phyloP scores from a whole-genome alignment of 2,888 invertebrate species.

The Aleiodes alternator region DNA sequence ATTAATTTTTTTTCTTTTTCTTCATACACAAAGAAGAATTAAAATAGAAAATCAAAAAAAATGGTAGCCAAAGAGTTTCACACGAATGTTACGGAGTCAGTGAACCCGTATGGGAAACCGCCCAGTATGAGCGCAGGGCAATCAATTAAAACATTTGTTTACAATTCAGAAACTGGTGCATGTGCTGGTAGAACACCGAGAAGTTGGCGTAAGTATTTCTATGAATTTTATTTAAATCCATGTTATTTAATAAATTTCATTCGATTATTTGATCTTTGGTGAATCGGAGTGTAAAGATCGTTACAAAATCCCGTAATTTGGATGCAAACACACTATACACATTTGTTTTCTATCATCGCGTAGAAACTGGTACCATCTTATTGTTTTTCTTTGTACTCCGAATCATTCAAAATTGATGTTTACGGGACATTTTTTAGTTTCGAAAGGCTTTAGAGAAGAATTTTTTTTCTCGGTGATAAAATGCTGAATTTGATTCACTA shows the following conservation, averaged over 20 bases:
- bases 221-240: slow-evolving; percentile 15
- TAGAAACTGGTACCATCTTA: too few relatives aligned
- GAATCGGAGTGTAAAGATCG: not conserved
- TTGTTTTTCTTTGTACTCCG: too few relatives aligned
- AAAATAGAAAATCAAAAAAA: slow-evolving; percentile 56
- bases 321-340: not conserved
- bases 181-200: slow-evolving; percentile 79
- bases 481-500: too few relatives aligned
- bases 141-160: slow-evolving; percentile 76
- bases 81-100: slow-evolving; percentile 74
- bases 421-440: too few relatives aligned
- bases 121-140: slow-evolving; percentile 67
- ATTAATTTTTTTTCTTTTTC: not conserved
- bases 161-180: slow-evolving; percentile 78
- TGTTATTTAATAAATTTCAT: slow-evolving; percentile 11
- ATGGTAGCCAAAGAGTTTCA: slow-evolving; percentile 77
- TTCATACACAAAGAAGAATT: not conserved
- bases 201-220: slow-evolving; percentile 79
- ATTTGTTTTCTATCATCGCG: too few relatives aligned
- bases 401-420: too few relatives aligned
- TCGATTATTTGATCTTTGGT: not conserved
- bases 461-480: not conserved
- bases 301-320: not conserved
- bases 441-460: not conserved
- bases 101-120: slow-evolving; percentile 77